These are phyloP conservation scores for Euwallacea fornicatus DNA, from an alignment of 1,140 invertebrate species.

Conservation along the genomic window DNA sequence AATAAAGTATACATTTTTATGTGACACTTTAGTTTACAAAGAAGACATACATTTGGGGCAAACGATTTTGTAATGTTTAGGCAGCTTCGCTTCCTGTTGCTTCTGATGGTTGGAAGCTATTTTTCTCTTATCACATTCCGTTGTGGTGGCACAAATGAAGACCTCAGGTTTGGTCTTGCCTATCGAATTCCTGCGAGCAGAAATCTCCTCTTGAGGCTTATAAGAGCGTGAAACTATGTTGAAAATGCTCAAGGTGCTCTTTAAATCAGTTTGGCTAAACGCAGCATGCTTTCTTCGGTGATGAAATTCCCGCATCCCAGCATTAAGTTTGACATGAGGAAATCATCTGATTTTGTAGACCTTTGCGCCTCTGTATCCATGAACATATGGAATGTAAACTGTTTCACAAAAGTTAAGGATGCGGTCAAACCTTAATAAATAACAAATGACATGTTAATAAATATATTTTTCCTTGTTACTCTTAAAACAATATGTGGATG, in stretches of 20 bases:
- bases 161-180: conserved; percentile 22
- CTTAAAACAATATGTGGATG: too few species aligned
- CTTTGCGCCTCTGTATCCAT: too few species aligned
- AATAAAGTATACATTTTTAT: background rate
- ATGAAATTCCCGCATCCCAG: background rate
- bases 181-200: background rate
- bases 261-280: conserved; percentile 13
- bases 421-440: too few species aligned
- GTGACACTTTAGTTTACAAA: background rate
- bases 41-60: background rate
- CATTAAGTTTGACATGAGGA: too few species aligned
- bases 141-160: background rate
- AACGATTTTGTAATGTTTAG: conserved; percentile 9
- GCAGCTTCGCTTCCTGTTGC: background rate
- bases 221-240: conserved; percentile 18
- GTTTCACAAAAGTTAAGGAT: too few species aligned
- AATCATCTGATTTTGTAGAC: too few species aligned
- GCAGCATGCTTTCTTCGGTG: background rate
- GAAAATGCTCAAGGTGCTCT: conserved; percentile 22
- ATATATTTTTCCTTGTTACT: too few species aligned
- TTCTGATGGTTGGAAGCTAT: conserved; percentile 23
- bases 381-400: too few species aligned
- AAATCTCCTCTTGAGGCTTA: conserved; percentile 9
- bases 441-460: too few species aligned
- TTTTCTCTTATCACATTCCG: conserved; percentile 12